Base-by-base conservation (phyloP, 2,888 invertebrate genomes). In the Andricus quercusramuli region DNA sequence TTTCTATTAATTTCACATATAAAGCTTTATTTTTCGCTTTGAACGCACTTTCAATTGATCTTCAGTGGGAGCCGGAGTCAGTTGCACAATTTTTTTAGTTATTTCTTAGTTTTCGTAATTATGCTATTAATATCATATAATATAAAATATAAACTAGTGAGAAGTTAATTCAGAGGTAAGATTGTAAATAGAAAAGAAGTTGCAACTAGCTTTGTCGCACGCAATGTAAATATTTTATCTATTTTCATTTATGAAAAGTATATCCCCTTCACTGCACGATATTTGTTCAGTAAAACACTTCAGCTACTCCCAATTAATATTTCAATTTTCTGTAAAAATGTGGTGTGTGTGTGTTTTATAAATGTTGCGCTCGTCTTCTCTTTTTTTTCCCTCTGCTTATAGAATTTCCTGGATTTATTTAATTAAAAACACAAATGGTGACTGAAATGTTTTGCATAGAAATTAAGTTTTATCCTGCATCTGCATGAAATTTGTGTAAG, bases 1-100 rank as follows among this genome's bases (percentile, higher is more conserved):
- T 86, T 85, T 83, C 74, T 74, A 74, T 74, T 74, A 74, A 74
- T 56, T 74, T 74, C 74, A 74, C 32, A 32, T 74, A 56, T n/a
- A 51, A 51, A 32, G 74, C 74, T 65, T 47, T 51, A 65, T 44
- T 29, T 80, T 32, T 59, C 41, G 70, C 82, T 80, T 81, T 41
- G 37, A 22, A 56, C 29, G 59, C 78, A 78, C 74, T 79, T 79
- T 59, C 70, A 13, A n/a, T 44, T 77, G 17, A n/a, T 44, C 51
- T 70, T 9, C 13, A 74, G n/a, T 32, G 32, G 20, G 37, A 56
- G 56, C 32, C 51, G 25, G 25, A 44, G 22, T 68, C 25, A 41
- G 25, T 68, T 68, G 68, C 68, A 68, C 47, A 17, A 47, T 20
- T 67, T 22, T 3, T 13, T 11, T 4, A 47, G 13, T 47, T 47